Conservation (phyloP, 2,797 vertebrate species). For the Distichodus sexfasciatus region DNA sequence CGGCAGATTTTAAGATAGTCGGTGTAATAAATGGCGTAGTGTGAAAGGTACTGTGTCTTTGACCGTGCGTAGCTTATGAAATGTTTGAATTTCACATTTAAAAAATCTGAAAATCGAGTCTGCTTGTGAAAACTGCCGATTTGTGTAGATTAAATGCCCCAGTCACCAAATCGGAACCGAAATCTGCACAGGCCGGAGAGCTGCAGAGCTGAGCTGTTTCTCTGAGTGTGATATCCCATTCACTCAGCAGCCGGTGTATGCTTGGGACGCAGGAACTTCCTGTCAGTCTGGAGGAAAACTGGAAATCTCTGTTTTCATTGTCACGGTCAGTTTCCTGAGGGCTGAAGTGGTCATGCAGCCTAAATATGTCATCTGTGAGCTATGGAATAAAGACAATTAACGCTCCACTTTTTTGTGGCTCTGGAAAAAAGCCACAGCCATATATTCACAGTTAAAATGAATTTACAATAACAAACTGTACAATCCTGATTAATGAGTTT, state of each 20-base stretch:
- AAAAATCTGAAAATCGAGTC: no score
- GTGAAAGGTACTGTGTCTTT: no score
- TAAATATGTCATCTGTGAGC: constrained; percentile 66
- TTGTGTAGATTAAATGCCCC: no score
- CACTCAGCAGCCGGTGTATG: constrained; percentile 53
- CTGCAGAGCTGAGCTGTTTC: no score
- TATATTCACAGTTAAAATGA: not conserved
- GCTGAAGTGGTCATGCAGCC: constrained; percentile 56
- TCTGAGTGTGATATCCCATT: constrained; percentile 62
- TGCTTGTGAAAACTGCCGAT: no score
- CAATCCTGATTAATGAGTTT: not conserved
- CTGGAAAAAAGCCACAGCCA: not conserved
- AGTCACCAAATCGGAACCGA: no score
- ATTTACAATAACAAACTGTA: not conserved
- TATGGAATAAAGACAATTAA: not conserved
- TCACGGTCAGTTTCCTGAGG: constrained; percentile 48
- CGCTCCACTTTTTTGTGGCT: not conserved
- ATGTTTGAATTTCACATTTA: no score
- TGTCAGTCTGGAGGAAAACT: constrained; percentile 47
- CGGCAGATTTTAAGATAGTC: no score
- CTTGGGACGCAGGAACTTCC: constrained; percentile 59
- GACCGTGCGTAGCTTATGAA: no score
- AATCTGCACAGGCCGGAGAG: no score
- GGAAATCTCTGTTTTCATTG: constrained; percentile 37
- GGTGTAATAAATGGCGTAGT: no score